Evolutionary conservation across 2,113 vertebrate genomes (phyloP), one percentile per base, ranked within the genome.

Genomic region (Picathartes gymnocephalus): DNA sequence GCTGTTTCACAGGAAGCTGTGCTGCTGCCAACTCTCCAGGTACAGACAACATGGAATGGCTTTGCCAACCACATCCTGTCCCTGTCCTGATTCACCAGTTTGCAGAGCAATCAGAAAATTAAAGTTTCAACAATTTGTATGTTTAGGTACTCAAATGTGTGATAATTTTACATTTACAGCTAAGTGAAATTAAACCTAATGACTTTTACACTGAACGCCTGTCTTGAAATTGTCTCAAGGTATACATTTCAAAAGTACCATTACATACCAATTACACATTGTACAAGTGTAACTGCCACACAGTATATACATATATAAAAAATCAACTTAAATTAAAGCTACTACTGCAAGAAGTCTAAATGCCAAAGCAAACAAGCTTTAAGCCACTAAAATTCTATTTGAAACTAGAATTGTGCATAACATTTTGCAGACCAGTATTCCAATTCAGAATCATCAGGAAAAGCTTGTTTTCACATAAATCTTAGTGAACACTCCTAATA

Each of bases 1-100:
- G 42, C 7, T 22, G 7, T 15, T 50, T 45, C 72, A 24, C 65
- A 61, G 51, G 33, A 28, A 20, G 27, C 53, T 0, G 0, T 2
- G 10, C 53, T 7, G 2, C 25, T 24, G 44, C 62, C 65, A 37
- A 1, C 18, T 25, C 48, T 50, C 39, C 44, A 35, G 24, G 37
- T 44, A 57, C 37, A 39, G 60, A 47, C 33, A 64, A 14, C 6
- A 2, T 0, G 1, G 31, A 24, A 57, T 1, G 5, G n/a, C 31
- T 81, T 87, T 1, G 4, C 15, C 45, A 68, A 10, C n/a, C 23
- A 30, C 35, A 33, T n/a, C 44, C 70, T 20, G 2, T 18, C 30
- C 44, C 28, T 12, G 7, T 5, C 27, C 48, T 8, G 21, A 61
- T 73, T 18, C n/a, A 35, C 24, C 24, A 24, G 19, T 28, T 58